A percentile compares a stretch with the other conserved stretches of the same genome.
Conservation (phyloP, 2,113 vertebrate genomes). For the Callorhinus ursinus region DNA sequence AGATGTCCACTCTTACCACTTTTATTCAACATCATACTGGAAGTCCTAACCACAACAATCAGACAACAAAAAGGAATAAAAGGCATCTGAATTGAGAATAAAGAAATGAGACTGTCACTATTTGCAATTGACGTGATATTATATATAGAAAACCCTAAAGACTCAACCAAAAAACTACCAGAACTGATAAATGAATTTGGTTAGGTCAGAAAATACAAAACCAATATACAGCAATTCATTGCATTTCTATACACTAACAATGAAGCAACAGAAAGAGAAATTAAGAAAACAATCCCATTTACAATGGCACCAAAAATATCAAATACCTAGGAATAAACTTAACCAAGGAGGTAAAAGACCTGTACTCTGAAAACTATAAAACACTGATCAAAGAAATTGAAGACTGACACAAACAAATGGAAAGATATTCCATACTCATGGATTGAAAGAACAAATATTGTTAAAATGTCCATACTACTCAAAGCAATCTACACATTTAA, state of each 20-base stretch:
- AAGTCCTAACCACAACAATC: neutral
- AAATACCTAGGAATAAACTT: neutral
- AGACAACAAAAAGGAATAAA: neutral
- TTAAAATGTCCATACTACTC: neutral
- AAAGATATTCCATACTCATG: too few species aligned
- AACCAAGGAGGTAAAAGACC: neutral
- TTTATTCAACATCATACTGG: neutral
- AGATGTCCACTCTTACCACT: neutral
- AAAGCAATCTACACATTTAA: neutral
- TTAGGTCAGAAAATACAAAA: neutral
- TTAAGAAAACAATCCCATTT: neutral
- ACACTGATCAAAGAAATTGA: neutral
- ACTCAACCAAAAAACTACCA: neutral
- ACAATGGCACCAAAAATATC: neutral
- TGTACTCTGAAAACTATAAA: neutral
- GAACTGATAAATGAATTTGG: neutral
- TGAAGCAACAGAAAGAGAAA: neutral
- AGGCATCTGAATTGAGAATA: neutral
- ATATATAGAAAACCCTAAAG: neutral
- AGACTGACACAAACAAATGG: neutral
- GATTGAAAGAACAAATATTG: neutral
- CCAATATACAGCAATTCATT: neutral
- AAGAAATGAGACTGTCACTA: neutral
- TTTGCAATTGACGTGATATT: neutral
- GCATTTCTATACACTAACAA: neutral